These are phyloP conservation scores for Amaurobius ferox DNA, from an alignment of 2,888 invertebrate species.

Conservation along the genomic window DNA sequence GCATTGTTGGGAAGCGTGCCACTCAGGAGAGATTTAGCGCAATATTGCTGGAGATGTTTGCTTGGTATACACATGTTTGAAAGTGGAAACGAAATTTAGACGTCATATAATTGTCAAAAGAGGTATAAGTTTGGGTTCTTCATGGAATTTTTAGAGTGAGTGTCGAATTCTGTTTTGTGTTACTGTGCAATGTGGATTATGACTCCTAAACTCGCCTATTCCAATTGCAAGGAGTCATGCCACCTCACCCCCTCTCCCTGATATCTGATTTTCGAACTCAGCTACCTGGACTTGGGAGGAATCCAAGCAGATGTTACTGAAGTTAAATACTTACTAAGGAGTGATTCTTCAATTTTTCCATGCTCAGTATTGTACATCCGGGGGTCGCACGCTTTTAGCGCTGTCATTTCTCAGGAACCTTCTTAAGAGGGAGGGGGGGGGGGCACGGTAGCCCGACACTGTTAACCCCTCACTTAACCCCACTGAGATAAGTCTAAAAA, in stretches of 20 bases:
- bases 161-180: too few species aligned
- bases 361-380: not conserved
- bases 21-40: too few species aligned
- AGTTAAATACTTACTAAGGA: not conserved
- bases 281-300: too few species aligned
- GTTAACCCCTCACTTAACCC: slow-evolving; percentile 45
- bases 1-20: not conserved
- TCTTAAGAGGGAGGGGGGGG: not conserved
- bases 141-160: too few species aligned
- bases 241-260: too few species aligned
- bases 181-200: too few species aligned
- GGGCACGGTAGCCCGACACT: slow-evolving; percentile 12
- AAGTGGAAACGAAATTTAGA: not conserved
- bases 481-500: slow-evolving; percentile 15
- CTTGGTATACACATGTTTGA: not conserved
- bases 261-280: too few species aligned
- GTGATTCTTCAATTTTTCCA: not conserved
- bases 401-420: slow-evolving; percentile 16
- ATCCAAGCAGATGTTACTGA: too few species aligned
- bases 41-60: not conserved
- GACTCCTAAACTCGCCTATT: too few species aligned
- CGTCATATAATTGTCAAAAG: too few species aligned
- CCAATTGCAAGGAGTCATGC: too few species aligned
- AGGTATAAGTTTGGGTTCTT: not conserved
- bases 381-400: not conserved